Evolutionary conservation across 2,888 invertebrate genomes (phyloP), one percentile per base, ranked within the genome.

Genomic region (Tetropium fuscum): DNA sequence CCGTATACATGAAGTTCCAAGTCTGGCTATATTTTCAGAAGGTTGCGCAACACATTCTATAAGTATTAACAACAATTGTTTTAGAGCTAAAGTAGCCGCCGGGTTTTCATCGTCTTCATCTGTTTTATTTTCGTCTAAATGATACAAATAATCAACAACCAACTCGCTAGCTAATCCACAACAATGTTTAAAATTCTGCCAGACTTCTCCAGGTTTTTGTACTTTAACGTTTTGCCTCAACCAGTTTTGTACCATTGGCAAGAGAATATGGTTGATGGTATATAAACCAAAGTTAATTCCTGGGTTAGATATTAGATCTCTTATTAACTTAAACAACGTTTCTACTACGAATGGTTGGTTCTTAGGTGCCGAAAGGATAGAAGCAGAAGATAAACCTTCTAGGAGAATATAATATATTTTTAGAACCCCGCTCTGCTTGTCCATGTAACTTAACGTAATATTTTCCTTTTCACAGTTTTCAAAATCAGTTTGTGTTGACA

Each of bases 231-330:
- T 80, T 78, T 90, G 90, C 7, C 96, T 86, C 58, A 97, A 83
- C 97, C 97, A 97, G 74, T 92, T 91, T 82, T 98, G 97, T 10
- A 97, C 91, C 84, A 94, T 93, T 0, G 97, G 97, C 51, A 98
- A 84, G 4, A 98, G 82, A 48, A 97, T 83, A 78, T 96, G 95
- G 79, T 97, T 97, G 56, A 97, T 90, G 80, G 95, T 95, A 76
- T 95, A 95, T 55, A 97, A 84, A 0, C 94, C 95, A 79, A 97
- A 97, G 69, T 91, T 90, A 1, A 93, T 89, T 16, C 97, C 97
- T 5, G 97, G 96, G 19, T 89, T 89, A 43, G 89, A 86, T 3
- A 92, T 83, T 4, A 93, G 87, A 69, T 92, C 91, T 72, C 90
- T 88, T 45, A 97, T 83, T 13, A 97, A 83, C 74, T 93, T 92